These are phyloP conservation scores for Octomys mimax DNA, from an alignment of 2,797 vertebrate species.

Conservation along the genomic window DNA sequence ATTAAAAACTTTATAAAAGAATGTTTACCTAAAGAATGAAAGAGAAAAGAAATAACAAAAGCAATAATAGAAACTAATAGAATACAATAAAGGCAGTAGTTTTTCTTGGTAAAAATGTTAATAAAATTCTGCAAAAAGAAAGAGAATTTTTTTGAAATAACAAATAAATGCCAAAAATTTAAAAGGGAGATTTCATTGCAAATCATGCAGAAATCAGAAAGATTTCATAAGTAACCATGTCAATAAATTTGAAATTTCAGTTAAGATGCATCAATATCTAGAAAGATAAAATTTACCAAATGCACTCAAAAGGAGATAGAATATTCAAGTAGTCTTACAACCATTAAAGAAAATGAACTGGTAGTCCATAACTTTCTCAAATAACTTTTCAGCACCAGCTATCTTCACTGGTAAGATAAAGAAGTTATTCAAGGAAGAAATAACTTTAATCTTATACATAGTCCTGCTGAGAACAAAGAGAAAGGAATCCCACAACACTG, in stretches of 20 bases:
- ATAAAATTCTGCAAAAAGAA: neutral
- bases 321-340: neutral
- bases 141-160: neutral
- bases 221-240: neutral
- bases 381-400: neutral
- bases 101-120: neutral
- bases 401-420: neutral
- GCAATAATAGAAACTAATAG: neutral
- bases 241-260: neutral
- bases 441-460: neutral
- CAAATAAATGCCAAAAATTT: neutral
- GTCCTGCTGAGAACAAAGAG: neutral
- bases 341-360: neutral
- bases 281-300: slow-evolving; percentile 31
- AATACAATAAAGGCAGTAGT: neutral
- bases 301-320: neutral
- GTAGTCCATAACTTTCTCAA: neutral
- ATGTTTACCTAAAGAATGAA: neutral
- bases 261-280: neutral
- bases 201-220: neutral
- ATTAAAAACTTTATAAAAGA: neutral
- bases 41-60: neutral
- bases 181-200: neutral
- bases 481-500: neutral
- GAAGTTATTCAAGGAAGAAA: neutral